These are phyloP conservation scores for Crepidodera aurea DNA, from an alignment of 2,888 invertebrate species.

Conservation along the genomic window DNA sequence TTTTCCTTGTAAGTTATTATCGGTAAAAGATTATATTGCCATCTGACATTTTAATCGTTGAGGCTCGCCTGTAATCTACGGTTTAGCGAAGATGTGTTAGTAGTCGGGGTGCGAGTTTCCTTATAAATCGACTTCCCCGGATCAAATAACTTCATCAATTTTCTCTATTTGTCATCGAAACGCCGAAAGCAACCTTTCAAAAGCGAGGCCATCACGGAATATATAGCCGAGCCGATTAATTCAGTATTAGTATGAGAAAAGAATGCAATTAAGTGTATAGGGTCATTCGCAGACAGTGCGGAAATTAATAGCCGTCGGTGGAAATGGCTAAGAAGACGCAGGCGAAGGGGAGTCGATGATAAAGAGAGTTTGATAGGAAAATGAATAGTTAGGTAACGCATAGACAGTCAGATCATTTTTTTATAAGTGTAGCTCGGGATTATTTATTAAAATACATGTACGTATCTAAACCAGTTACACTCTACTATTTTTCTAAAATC, in stretches of 20 bases:
- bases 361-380: conserved; percentile 9
- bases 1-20: too few relatives aligned
- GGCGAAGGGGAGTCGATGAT: background rate
- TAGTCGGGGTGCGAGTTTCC: background rate
- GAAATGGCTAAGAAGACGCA: background rate
- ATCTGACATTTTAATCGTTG: too few relatives aligned
- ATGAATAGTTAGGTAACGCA: conserved; percentile 3
- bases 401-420: background rate
- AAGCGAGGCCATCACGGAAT: background rate
- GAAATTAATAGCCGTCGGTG: conserved; percentile 7
- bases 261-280: conserved; percentile 23
- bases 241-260: conserved; percentile 18
- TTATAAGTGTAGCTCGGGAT: too few relatives aligned
- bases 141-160: conserved; percentile 5
- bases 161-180: conserved; percentile 7
- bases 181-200: conserved; percentile 5
- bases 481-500: too few relatives aligned
- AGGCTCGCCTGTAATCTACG: background rate
- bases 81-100: background rate
- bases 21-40: too few relatives aligned
- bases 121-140: background rate
- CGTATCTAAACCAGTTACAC: too few relatives aligned
- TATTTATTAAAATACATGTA: too few relatives aligned
- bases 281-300: conserved; percentile 15
- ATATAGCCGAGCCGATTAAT: conserved; percentile 11